Evolutionary conservation across 2,797 vertebrate species (phyloP).

Genomic region (Salmo trutta): DNA sequence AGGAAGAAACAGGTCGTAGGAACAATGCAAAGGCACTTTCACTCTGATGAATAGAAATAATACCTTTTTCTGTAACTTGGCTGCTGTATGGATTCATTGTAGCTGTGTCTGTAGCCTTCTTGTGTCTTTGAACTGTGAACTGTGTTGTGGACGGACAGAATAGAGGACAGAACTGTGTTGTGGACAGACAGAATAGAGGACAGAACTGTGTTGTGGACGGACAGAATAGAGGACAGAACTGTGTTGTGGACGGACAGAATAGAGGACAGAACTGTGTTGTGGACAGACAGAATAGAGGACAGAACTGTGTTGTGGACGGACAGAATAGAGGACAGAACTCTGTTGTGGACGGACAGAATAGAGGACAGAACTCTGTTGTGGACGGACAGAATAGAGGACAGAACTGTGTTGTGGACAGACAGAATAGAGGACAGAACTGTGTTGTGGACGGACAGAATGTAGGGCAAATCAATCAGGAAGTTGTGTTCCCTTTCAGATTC

Average conservation of each 20-base stretch:
- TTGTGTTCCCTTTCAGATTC: slow-evolving; percentile 29
- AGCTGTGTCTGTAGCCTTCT: too few relatives aligned
- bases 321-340: slow-evolving; percentile 11
- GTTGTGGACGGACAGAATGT: slow-evolving; percentile 13
- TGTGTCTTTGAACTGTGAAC: too few relatives aligned
- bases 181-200: slow-evolving; percentile 77
- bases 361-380: neutral
- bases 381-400: neutral
- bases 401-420: slow-evolving; percentile 19
- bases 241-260: slow-evolving; percentile 14
- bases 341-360: neutral
- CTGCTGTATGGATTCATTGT: too few relatives aligned
- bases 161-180: slow-evolving; percentile 18
- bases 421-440: slow-evolving; percentile 16
- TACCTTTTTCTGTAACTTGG: too few relatives aligned
- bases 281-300: neutral
- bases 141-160: too few relatives aligned
- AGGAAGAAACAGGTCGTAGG: too few relatives aligned
- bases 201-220: too few relatives aligned
- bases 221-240: neutral
- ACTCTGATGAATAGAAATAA: too few relatives aligned
- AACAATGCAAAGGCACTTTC: too few relatives aligned
- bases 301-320: slow-evolving; percentile 16
- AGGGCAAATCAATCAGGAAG: neutral
- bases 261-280: too few relatives aligned